Evolutionary conservation across 2,888 invertebrate species (phyloP), one percentile per base, ranked within the genome.

Genomic region (Slavum lentiscoides): DNA sequence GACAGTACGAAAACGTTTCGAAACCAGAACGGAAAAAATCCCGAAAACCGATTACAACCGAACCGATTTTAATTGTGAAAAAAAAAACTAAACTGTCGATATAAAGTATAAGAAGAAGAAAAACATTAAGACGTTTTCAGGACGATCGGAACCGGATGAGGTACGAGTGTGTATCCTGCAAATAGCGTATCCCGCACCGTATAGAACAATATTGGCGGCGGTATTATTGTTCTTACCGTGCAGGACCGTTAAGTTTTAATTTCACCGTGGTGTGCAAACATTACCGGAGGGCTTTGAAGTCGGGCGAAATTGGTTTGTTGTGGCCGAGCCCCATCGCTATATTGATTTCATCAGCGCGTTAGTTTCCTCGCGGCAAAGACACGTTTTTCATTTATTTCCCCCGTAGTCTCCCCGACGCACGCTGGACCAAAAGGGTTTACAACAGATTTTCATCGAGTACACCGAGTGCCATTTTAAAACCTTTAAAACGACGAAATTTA

Each of bases 331-430:
- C 43, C 62, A 17, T 17, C 37, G 64, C 77, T 70, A 70, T 70
- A 70, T 77, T 77, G 77, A 69, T 77, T 77, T 68, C 61, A 77
- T 77, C 70, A 64, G 77, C 53, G 64, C 30, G n/a, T 43, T 37
- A 17, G 70, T 70, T 64, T 70, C 61, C 39, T 64, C 23, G 64
- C 39, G 69, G 74, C 66, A 23, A 70, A 70, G 62, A 77, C 70
- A 77, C 77, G 77, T 77, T 62, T 77, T 77, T 77, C 77, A 77
- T 77, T 77, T 77, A 77, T 77, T 70, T 76, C 53, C 55, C 53
- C 39, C 53, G 49, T 76, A n/a, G n/a, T n/a, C n/a, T n/a, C n/a
- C n/a, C 39, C 70, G 62, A 62, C 49, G 62, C 61, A 37, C 43
- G 5, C 49, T n/a, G 15, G 53, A 23, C 61, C 64, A 66, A 37